Percentiles rank a stretch among this genome's conserved stretches.
Conservation (phyloP, 92 coral and sea anemone species). For the Bergia puertoricense region DNA sequence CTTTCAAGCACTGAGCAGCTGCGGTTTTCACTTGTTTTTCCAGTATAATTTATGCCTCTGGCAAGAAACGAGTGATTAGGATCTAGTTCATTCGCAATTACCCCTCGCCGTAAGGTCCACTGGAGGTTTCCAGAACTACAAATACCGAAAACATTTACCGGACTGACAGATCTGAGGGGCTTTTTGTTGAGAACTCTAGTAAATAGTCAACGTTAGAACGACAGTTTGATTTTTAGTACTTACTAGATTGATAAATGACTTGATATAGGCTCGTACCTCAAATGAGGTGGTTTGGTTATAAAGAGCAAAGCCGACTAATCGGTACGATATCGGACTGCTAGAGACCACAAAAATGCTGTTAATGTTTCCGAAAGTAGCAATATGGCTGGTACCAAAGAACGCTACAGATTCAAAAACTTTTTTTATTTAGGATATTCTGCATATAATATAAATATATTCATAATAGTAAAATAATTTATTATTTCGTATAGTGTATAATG, state of each 20-base stretch:
- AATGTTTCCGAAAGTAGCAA: background rate
- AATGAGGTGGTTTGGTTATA: background rate
- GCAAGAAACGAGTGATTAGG: slow-evolving; percentile 17
- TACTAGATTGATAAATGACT: background rate
- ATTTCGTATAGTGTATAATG: background rate
- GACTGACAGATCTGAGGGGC: background rate
- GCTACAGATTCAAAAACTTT: background rate
- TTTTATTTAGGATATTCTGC: background rate
- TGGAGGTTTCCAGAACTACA: background rate
- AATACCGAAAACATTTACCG: background rate
- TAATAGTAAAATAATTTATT: background rate
- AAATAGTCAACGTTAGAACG: background rate
- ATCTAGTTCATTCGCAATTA: background rate
- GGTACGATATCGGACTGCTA: background rate
- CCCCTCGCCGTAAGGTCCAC: too few species aligned
- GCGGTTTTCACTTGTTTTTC: background rate
- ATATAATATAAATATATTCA: background rate
- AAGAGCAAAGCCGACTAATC: background rate
- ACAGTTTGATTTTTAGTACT: background rate
- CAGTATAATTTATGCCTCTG: background rate
- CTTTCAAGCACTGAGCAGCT: background rate
- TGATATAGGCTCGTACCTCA: background rate
- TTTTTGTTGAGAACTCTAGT: background rate
- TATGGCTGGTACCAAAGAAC: background rate
- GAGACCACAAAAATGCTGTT: background rate